Base-by-base conservation (phyloP, 2,888 invertebrate genomes). In the Mylabris sibirica region DNA sequence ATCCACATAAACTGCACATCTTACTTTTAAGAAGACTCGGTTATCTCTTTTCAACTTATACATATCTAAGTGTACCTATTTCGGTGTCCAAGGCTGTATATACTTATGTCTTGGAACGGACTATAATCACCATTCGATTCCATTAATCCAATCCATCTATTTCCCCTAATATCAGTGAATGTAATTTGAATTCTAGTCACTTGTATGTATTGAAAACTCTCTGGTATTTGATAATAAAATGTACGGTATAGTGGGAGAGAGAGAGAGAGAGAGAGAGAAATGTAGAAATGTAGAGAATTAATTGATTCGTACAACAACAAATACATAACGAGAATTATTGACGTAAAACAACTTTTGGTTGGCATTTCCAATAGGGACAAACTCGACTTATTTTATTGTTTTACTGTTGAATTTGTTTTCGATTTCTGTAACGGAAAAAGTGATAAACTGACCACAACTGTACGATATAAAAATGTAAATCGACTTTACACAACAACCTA, bases 141-240 rank as follows among this genome's bases (percentile, higher is more conserved):
- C 30, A 3, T 30, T 30, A 30, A 30, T 30, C 30, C 8, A 30
- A 30, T 30, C 30, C 30, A 41, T 41, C n/a, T 41, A 41, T 41
- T 41, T 14, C n/a, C 14, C 17, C 17, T 49, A 17, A 49, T 20
- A 9, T 20, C 20, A 49, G 4, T 20, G 49, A 0, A 49, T 9
- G 17, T 20, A 49, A 20, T 49, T 49, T 49, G 49, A 20, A 49
- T 49, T 49, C 8, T 20, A 17, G 5, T 49, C 49, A 20, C 20
- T 2, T 49, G 20, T 14, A n/a, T n/a, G n/a, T n/a, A 41, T 41
- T 41, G n/a, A n/a, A 41, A 41, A 14, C 41, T 14, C 4, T 14
- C 41, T 41, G 41, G 41, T 41, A 41, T 41, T 41, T 49, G 49
- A 5, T 49, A 49, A 49, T 49, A 49, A 49, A 20, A 49, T 20